phyloP scores from a whole-genome alignment of 2,888 invertebrate genomes.

The Tillus elongatus region DNA sequence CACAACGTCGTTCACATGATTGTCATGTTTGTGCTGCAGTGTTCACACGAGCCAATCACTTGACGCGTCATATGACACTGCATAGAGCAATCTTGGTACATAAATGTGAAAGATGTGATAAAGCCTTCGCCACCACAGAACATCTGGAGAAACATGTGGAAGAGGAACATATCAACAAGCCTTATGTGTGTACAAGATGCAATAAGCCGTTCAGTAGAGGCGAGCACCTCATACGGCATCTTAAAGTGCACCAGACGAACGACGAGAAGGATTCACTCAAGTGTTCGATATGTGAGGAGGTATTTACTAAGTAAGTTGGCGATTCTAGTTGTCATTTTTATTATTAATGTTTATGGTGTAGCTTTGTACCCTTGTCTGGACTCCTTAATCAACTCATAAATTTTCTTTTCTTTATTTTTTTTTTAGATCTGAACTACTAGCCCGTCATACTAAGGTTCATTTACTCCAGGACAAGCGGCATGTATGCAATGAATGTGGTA shows the following conservation, averaged over 20 bases:
- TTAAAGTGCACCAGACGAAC: slow-evolving; percentile 35
- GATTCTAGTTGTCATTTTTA: neutral
- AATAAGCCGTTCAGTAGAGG: slow-evolving; percentile 39
- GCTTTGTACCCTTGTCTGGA: neutral
- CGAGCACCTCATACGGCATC: slow-evolving; percentile 41
- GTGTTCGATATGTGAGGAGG: slow-evolving; percentile 40
- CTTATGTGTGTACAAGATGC: slow-evolving; percentile 40
- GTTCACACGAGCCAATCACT: slow-evolving; percentile 38
- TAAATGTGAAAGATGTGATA: slow-evolving; percentile 39
- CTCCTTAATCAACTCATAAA: neutral
- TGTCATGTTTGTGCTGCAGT: slow-evolving; percentile 39
- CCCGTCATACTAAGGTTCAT: slow-evolving; percentile 57
- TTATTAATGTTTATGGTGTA: neutral
- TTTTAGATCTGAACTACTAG: slow-evolving; percentile 54
- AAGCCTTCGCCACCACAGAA: slow-evolving; percentile 37
- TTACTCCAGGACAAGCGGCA: slow-evolving; percentile 40
- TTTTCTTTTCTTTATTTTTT: slow-evolving; percentile 12
- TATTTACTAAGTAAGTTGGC: slow-evolving; percentile 34
- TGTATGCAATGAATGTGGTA: slow-evolving; percentile 55
- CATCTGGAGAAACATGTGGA: slow-evolving; percentile 37
- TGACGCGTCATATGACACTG: slow-evolving; percentile 40
- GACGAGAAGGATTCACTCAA: slow-evolving; percentile 31
- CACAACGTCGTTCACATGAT: slow-evolving; percentile 25
- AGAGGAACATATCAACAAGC: slow-evolving; percentile 40
- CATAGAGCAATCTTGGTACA: slow-evolving; percentile 37